Evolutionary conservation across 2,113 vertebrate genomes (phyloP), one percentile per base, ranked within the genome.

Genomic region (Oenanthe melanoleuca): DNA sequence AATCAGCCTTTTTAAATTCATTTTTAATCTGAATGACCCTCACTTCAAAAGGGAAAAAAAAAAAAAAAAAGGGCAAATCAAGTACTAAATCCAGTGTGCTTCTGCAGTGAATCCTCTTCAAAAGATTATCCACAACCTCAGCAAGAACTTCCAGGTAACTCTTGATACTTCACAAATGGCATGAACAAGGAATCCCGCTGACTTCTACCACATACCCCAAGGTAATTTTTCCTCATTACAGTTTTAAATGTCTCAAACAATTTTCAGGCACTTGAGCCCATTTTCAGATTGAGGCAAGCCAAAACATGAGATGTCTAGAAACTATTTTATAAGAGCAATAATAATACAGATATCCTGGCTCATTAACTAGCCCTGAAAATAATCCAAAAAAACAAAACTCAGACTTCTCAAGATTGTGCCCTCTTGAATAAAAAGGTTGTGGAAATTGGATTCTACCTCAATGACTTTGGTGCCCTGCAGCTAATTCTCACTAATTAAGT

Each of bases 261-360:
- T 90, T 88, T 90, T 92, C 93, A 93, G 88, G n/a, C 19, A 74
- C 81, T 93, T 88, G 70, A 70, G 22, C 47, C 66, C 66, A 73
- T 88, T 91, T 89, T 83, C 73, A 94, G 47, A 93, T 56, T 70
- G 81, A 96, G 81, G 38, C 79, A 96, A 96, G 94, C 34, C 83
- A 83, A 89, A 89, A 93, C 89, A 86, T 45, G 88, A 92, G 60
- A 86, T 53, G 72, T 91, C 74, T 83, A 92, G 85, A 89, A 96
- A 89, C 31, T 67, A 71, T 64, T 74, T 88, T 72, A 34, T 59
- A 90, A 80, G 60, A 88, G 52, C 55, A 74, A 34, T 77, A 87
- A 82, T 19, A 93, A 86, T 29, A 73, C 5, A 72, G 42, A 66
- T 88, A 88, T 73, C 24, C 55, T 66, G 26, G 64, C 52, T 72